Conservation (phyloP, 2,797 vertebrate species). For the Amazona finschi region DNA sequence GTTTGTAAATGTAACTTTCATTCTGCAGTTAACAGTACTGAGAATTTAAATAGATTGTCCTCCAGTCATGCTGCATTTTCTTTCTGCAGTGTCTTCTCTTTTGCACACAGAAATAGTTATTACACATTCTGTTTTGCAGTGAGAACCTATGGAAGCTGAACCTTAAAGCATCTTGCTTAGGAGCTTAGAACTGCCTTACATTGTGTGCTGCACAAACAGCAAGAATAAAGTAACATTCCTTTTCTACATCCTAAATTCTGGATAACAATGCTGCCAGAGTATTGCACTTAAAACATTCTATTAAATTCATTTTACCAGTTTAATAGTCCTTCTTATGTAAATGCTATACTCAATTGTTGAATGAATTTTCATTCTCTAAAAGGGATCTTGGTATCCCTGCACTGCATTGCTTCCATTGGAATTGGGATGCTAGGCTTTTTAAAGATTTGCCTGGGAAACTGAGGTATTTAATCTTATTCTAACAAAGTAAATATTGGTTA, state of each 20-base stretch:
- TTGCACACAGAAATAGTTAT: not conserved
- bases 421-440: not conserved
- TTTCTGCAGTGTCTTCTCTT: not conserved
- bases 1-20: not conserved
- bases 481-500: constrained; percentile 34
- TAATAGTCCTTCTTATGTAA: not conserved
- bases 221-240: not conserved
- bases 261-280: not conserved
- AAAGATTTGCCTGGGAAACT: not conserved
- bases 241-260: not conserved
- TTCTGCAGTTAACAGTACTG: not conserved
- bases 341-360: not conserved
- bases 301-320: not conserved
- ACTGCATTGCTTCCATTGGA: not conserved
- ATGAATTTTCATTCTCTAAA: not conserved
- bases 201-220: not conserved
- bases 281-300: not conserved
- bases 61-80: not conserved
- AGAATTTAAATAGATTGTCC: not conserved
- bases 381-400: not conserved
- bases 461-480: not conserved
- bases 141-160: not conserved
- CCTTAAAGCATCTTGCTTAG: not conserved
- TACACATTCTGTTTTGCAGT: not conserved
- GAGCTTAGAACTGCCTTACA: not conserved